Evolutionary conservation across 2,797 vertebrate species (phyloP).

Genomic region (Pogoniulus pusillus): DNA sequence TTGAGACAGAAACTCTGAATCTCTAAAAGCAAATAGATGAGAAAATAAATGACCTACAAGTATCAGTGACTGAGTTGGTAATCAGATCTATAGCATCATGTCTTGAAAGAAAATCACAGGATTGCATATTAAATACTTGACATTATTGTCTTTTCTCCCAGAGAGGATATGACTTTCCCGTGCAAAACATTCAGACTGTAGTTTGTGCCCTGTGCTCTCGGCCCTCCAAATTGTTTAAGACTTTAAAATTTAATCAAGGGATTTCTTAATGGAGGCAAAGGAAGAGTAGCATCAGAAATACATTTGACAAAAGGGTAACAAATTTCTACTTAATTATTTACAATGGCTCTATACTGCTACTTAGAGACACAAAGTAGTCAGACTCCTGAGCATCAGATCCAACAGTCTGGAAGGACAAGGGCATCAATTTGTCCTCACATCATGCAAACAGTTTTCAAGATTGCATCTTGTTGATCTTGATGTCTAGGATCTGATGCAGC

Average conservation of each 20-base stretch:
- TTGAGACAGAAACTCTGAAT: conserved; percentile 47
- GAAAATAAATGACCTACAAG: conserved; percentile 72
- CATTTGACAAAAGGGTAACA: conserved; percentile 87
- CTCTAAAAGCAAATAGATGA: conserved; percentile 52
- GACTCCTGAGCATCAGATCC: conserved; percentile 69
- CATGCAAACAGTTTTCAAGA: conserved; percentile 79
- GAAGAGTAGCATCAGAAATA: conserved; percentile 84
- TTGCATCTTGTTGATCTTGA: conserved; percentile 82
- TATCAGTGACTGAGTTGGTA: conserved; percentile 56
- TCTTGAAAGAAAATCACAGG: conserved; percentile 69
- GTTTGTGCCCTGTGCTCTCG: conserved; percentile 77
- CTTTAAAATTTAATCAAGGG: conserved; percentile 89
- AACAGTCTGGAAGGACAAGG: conserved; percentile 80
- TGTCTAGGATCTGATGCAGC: conserved; percentile 74
- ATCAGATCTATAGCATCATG: conserved; percentile 73
- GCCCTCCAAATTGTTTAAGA: conserved; percentile 84
- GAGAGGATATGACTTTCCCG: conserved; percentile 82
- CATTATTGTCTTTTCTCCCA: conserved; percentile 78
- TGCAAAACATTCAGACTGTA: conserved; percentile 75
- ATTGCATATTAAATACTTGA: conserved; percentile 76
- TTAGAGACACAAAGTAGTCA: conserved; percentile 77
- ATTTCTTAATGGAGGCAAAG: conserved; percentile 84
- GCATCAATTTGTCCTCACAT: conserved; percentile 80
- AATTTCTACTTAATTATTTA: conserved; percentile 89
- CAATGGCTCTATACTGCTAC: conserved; percentile 76